phyloP scores from a whole-genome alignment of 2,113 vertebrate genomes.

The Opisthocomus hoazin region DNA sequence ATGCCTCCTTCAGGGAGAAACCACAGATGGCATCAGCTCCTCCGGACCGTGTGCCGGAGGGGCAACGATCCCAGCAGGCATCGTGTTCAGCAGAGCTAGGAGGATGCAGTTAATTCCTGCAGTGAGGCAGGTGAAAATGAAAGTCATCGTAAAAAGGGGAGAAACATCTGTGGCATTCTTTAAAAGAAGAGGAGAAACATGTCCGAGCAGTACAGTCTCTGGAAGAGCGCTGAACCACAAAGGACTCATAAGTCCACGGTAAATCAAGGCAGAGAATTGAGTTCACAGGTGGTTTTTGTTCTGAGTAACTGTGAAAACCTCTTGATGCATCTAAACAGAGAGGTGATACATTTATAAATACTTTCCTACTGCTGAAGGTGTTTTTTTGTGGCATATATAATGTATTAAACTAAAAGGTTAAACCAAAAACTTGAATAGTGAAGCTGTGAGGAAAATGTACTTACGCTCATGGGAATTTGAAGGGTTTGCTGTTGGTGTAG shows the following conservation, averaged over 20 bases:
- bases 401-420: neutral
- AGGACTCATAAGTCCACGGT: fast-evolving
- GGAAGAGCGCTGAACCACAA: neutral
- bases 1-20: neutral
- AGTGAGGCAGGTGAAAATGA: neutral
- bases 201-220: neutral
- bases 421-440: neutral
- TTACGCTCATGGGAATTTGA: neutral
- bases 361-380: neutral
- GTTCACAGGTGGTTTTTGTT: neutral
- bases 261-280: neutral
- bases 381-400: neutral
- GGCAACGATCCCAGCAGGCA: neutral
- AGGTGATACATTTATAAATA: neutral
- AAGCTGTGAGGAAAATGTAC: neutral
- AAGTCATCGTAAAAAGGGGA: neutral
- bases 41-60: fast-evolving
- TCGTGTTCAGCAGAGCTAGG: neutral
- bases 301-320: neutral
- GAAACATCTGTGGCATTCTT: neutral
- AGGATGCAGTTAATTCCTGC: neutral
- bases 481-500: neutral
- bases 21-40: neutral
- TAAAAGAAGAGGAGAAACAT: neutral
- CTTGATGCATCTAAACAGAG: neutral